Evolutionary conservation across 2,797 vertebrate species (phyloP).

Genomic region (Echeneis naucrates): DNA sequence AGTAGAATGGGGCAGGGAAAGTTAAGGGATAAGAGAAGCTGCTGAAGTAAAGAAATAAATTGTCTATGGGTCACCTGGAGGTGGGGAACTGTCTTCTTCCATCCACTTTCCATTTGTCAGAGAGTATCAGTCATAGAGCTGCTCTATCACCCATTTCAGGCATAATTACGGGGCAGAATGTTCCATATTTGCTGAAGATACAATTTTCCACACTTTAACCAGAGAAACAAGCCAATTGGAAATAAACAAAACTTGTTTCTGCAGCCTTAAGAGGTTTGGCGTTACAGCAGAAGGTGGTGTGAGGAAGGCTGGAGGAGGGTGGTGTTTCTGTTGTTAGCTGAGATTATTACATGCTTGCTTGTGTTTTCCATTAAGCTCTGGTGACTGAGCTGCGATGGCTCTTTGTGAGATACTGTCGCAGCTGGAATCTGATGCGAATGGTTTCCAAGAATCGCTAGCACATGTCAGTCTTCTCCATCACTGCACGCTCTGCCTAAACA

Average conservation of each 20-base stretch:
- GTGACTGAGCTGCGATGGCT: constrained; percentile 17
- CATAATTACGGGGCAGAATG: constrained; percentile 66
- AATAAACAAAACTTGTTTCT: constrained; percentile 64
- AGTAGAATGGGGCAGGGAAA: constrained; percentile 8
- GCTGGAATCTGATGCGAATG: constrained; percentile 18
- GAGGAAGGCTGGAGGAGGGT: constrained; percentile 17
- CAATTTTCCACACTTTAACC: constrained; percentile 62
- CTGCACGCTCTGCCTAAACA: neutral
- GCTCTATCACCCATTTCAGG: constrained; percentile 66
- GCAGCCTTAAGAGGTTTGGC: constrained; percentile 35
- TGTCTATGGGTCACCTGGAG: constrained; percentile 58
- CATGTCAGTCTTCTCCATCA: constrained; percentile 10
- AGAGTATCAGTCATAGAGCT: constrained; percentile 47
- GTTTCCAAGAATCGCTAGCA: constrained; percentile 36
- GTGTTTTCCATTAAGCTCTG: constrained; percentile 27
- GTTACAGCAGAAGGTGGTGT: constrained; percentile 16
- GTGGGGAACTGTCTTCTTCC: constrained; percentile 66
- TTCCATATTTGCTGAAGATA: constrained; percentile 61
- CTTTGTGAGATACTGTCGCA: constrained; percentile 17
- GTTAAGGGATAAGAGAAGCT: constrained; percentile 24
- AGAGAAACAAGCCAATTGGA: constrained; percentile 42
- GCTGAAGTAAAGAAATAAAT: constrained; percentile 31
- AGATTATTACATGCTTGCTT: constrained; percentile 18
- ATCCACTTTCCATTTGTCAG: constrained; percentile 77
- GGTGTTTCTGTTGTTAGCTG: constrained; percentile 28